Conservation (phyloP, 2,888 invertebrate species). For the Trissonchulus latispiculum region DNA sequence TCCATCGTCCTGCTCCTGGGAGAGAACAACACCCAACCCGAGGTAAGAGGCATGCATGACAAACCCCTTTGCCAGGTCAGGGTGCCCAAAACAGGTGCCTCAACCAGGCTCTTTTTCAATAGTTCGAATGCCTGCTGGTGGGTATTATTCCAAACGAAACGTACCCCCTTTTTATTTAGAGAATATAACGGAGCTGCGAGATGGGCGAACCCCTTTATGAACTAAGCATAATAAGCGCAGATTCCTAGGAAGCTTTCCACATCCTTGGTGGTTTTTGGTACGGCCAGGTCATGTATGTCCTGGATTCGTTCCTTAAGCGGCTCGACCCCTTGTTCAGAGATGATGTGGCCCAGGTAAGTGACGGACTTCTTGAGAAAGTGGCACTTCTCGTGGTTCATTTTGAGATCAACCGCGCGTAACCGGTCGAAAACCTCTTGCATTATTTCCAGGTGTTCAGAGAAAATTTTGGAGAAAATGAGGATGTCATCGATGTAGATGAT, state of each 20-base stretch:
- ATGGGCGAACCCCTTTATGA: constrained; percentile 2
- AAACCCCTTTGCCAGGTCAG: too few species aligned
- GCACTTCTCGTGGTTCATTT: constrained; percentile 4
- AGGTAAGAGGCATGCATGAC: too few species aligned
- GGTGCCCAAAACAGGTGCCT: constrained; percentile 15
- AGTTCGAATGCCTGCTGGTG: constrained; percentile 6
- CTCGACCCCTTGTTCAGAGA: not conserved
- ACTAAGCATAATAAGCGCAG: constrained; percentile 4
- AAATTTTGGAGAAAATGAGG: not conserved
- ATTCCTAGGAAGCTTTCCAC: constrained; percentile 13
- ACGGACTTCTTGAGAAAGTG: constrained; percentile 3
- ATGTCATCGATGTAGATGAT: constrained; percentile 21
- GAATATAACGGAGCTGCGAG: constrained; percentile 8
- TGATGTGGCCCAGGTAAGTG: constrained; percentile 17
- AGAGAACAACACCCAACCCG: too few species aligned
- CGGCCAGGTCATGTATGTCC: not conserved
- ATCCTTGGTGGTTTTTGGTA: not conserved
- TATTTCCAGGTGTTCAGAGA: not conserved
- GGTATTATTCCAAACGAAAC: constrained; percentile 6
- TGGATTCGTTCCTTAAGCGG: not conserved
- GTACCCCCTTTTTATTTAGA: not conserved
- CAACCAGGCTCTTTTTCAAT: constrained; percentile 3
- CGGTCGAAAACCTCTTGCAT: constrained; percentile 18
- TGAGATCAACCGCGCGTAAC: constrained; percentile 1
- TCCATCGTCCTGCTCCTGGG: too few species aligned